These are phyloP conservation scores for Zaprionus camerounensis DNA, from an alignment of 1,140 invertebrate species.

Conservation along the genomic window DNA sequence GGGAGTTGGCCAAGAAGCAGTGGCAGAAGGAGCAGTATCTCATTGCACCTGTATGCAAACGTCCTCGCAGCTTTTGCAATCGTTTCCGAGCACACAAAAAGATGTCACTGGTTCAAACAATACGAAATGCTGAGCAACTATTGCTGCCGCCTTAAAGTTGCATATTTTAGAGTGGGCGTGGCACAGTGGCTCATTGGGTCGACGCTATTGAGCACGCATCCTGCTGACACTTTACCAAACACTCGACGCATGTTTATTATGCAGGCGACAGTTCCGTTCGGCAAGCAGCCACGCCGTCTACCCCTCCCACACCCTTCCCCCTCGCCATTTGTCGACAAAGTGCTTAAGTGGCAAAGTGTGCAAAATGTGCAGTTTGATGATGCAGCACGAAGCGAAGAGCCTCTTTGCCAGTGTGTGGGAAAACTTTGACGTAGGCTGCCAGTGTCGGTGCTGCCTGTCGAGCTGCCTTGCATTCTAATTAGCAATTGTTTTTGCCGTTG, in stretches of 20 bases:
- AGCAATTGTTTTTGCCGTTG: conserved; percentile 41
- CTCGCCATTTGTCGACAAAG: conserved; percentile 10
- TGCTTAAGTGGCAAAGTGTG: conserved; percentile 38
- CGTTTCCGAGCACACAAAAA: conserved; percentile 29
- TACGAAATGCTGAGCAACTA: conserved; percentile 28
- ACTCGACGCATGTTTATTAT: conserved; percentile 56
- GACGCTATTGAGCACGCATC: conserved; percentile 68
- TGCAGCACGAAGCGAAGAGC: conserved; percentile 34
- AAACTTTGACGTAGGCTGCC: conserved; percentile 53
- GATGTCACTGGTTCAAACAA: conserved; percentile 74
- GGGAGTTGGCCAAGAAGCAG: too few relatives aligned
- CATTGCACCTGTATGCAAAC: not conserved
- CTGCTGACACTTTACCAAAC: conserved; percentile 55
- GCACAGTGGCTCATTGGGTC: conserved; percentile 23
- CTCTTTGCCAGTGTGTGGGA: conserved; percentile 24
- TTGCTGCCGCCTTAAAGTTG: conserved; percentile 48
- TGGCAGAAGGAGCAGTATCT: not conserved
- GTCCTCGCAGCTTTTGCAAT: not conserved
- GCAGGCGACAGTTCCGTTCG: conserved; percentile 40
- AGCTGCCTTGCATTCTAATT: conserved; percentile 75
- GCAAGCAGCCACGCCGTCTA: conserved; percentile 4
- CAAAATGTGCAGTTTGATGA: conserved; percentile 53
- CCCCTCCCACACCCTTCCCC: not conserved
- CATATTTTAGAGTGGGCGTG: conserved; percentile 31
- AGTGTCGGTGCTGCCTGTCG: not conserved